Conservation (phyloP, 1,140 invertebrate species). For the Steinernema khuongi region DNA sequence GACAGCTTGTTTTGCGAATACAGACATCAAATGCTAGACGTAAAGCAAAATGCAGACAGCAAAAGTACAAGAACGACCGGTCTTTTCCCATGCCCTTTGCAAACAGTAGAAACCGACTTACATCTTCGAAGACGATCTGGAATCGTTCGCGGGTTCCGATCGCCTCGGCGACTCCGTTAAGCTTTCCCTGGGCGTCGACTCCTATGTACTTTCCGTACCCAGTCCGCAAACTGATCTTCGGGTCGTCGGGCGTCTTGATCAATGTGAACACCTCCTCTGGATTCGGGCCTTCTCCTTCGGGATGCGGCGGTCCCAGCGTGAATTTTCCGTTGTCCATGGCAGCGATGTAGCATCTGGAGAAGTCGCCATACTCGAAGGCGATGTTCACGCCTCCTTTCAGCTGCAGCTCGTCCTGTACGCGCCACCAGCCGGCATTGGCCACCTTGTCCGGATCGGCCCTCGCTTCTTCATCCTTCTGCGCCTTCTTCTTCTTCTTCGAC, state of each 20-base stretch:
- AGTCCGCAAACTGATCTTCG: conserved; percentile 42
- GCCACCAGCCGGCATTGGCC: conserved; percentile 33
- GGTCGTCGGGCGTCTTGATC: conserved; percentile 40
- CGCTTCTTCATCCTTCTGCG: conserved; percentile 21
- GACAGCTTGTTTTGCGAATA: too few relatives aligned
- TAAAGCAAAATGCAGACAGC: too few relatives aligned
- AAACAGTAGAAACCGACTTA: conserved; percentile 11
- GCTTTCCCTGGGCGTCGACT: conserved; percentile 31
- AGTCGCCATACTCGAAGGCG: conserved; percentile 32
- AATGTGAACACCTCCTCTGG: conserved; percentile 42
- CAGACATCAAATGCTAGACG: too few relatives aligned
- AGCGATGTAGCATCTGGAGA: conserved; percentile 26
- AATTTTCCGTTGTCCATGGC: conserved; percentile 44
- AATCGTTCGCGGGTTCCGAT: conserved; percentile 42
- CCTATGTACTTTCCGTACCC: conserved; percentile 45
- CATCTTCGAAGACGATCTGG: conserved; percentile 40
- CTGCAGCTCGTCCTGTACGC: conserved; percentile 29
- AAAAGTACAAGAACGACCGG: too few relatives aligned
- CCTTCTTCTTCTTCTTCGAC: conserved; percentile 28
- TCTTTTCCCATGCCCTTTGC: too few relatives aligned
- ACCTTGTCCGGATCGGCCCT: conserved; percentile 31
- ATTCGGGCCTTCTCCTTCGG: conserved; percentile 32
- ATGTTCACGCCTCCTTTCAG: conserved; percentile 38
- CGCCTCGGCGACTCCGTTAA: conserved; percentile 38
- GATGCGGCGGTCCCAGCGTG: conserved; percentile 38